Evolutionary conservation across 1,140 invertebrate species (phyloP).

Genomic region (Kradibia gibbosae): DNA sequence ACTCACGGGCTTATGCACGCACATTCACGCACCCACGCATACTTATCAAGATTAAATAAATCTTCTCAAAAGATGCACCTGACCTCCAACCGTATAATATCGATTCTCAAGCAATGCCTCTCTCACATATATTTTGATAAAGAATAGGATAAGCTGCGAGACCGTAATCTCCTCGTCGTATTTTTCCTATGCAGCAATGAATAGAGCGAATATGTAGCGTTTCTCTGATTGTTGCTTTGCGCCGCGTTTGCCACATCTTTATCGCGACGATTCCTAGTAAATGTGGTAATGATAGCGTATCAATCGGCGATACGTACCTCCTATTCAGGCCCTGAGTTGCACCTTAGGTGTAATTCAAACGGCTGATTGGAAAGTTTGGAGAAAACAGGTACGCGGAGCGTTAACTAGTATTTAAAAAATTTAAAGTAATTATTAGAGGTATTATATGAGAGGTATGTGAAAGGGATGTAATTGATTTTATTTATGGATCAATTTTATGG

Average conservation of each 20-base stretch:
- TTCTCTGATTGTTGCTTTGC: not conserved
- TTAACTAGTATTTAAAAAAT: not conserved
- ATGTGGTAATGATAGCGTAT: not conserved
- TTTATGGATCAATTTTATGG: conserved; percentile 1
- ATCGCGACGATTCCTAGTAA: conserved; percentile 31
- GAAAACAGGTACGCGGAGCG: not conserved
- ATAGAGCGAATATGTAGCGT: not conserved
- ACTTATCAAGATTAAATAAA: too few relatives aligned
- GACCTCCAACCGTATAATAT: not conserved
- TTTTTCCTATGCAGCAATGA: not conserved
- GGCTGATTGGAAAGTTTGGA: not conserved
- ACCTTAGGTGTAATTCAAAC: not conserved
- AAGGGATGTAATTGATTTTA: not conserved
- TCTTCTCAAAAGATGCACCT: too few relatives aligned
- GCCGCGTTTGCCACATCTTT: not conserved
- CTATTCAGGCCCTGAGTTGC: too few relatives aligned
- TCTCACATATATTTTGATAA: conserved; percentile 7
- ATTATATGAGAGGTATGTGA: not conserved
- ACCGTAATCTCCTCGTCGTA: conserved; percentile 5
- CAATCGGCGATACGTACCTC: not conserved
- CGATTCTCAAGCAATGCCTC: not conserved
- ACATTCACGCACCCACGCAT: too few relatives aligned
- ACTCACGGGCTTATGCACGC: too few relatives aligned
- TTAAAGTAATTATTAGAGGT: not conserved
- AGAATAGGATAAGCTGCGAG: not conserved